phyloP scores from a whole-genome alignment of 2,888 invertebrate genomes.

The Agelastica alni region DNA sequence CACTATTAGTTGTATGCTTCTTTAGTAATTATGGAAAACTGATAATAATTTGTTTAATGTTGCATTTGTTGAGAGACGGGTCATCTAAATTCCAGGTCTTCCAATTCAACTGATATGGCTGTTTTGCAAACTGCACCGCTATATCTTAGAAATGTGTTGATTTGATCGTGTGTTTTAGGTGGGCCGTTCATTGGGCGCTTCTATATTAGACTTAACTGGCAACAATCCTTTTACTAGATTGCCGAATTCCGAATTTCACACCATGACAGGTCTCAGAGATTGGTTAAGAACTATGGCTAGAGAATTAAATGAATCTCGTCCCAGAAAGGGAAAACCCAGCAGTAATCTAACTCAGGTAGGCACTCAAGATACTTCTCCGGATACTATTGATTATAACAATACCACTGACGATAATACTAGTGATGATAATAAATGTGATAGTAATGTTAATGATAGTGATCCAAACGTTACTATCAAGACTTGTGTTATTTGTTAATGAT shows the following conservation, averaged over 20 bases:
- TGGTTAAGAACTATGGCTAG: slow-evolving; percentile 60
- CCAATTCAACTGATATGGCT: too few relatives aligned
- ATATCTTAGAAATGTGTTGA: too few relatives aligned
- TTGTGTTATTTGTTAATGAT: slow-evolving; percentile 35
- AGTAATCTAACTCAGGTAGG: slow-evolving; percentile 25
- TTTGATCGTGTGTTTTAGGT: too few relatives aligned
- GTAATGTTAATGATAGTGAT: slow-evolving; percentile 19
- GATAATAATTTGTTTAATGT: too few relatives aligned
- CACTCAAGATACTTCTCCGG: slow-evolving; percentile 50
- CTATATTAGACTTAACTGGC: slow-evolving; percentile 80
- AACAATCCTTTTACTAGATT: slow-evolving; percentile 82
- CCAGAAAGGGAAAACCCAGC: slow-evolving; percentile 22
- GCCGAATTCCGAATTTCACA: slow-evolving; percentile 79
- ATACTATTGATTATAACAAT: too few relatives aligned
- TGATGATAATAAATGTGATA: slow-evolving; percentile 34
- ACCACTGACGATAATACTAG: too few relatives aligned
- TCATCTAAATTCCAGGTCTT: too few relatives aligned
- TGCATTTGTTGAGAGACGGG: too few relatives aligned
- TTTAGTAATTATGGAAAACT: too few relatives aligned
- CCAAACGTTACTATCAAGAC: slow-evolving; percentile 39
- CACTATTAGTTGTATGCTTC: too few relatives aligned
- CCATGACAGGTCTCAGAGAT: slow-evolving; percentile 68
- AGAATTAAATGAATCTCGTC: slow-evolving; percentile 33
- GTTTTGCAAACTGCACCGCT: too few relatives aligned
- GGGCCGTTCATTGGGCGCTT: slow-evolving; percentile 80